Base-by-base conservation (phyloP, 2,797 vertebrate species). In the Erpetoichthys calabaricus region DNA sequence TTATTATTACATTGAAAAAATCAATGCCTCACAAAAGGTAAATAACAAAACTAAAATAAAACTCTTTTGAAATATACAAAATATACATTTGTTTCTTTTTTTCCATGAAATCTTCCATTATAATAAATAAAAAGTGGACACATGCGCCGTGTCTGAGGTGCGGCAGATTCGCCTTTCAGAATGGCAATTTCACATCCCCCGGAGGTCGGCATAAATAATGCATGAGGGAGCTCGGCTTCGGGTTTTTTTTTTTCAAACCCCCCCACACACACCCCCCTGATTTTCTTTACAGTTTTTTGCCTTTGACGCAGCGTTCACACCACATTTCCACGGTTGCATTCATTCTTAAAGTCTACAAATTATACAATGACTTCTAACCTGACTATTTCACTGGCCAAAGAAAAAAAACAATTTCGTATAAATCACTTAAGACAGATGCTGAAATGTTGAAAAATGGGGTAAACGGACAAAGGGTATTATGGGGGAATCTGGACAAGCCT, bases 291-390 rank as follows among this genome's bases (percentile, higher is more conserved):
- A 47, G 70, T 71, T 71, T 59, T 46, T 65, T 56, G 52, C 75
- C 80, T 80, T 79, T 78, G 75, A 78, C 73, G 67, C 72, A 68
- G 76, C 79, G 76, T 81, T 78, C 76, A 71, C 72, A 75, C 79
- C 73, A 75, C 75, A 86, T 86, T 85, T 86, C 75, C 82, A 84
- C 75, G 78, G 78, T 82, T 73, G 74, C 68, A 76, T 85, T 84
- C 79, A 85, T 53, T 64, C 65, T 60, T 79, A 86, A 86, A 82
- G 80, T 74, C 75, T 83, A 82, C 83, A 84, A 85, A 86, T 86
- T 84, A 86, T 79, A 80, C 80, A 79, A 77, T 79, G 82, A 82
- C 81, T 84, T 81, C 80, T 84, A 83, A 83, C 81, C 80, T 69
- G 79, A 65, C 64, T 67, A 63, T 65, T 73, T 74, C 25, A 25